phyloP scores from a whole-genome alignment of 2,888 invertebrate genomes.

The Melieria omissa region DNA sequence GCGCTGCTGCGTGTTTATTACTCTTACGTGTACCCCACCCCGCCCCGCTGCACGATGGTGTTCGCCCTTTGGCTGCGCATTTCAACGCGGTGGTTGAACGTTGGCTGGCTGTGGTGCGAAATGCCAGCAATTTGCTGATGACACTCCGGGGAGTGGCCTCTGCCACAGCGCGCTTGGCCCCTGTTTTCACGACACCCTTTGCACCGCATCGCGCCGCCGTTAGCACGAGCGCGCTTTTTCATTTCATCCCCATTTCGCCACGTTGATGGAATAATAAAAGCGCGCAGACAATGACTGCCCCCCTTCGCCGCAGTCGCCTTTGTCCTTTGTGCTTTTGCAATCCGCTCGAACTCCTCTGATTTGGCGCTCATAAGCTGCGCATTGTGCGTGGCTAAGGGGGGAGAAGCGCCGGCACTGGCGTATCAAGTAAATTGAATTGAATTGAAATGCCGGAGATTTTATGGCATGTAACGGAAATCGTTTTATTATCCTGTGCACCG shows the following conservation, averaged over 20 bases:
- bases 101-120: constrained; percentile 21
- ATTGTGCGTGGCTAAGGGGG: constrained; percentile 1
- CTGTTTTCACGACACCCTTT: not conserved
- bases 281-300: constrained; percentile 4
- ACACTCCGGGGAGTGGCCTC: constrained; percentile 57
- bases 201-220: not conserved
- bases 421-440: constrained; percentile 54
- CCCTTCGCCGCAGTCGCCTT: no score
- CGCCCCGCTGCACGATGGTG: not conserved
- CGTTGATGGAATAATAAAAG: constrained; percentile 61
- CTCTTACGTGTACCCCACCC: not conserved
- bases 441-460: constrained; percentile 61
- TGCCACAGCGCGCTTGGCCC: constrained; percentile 22
- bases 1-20: constrained; percentile 16
- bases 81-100: constrained; percentile 9
- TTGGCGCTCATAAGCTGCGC: constrained; percentile 45
- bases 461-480: constrained; percentile 62
- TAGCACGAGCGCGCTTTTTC: not conserved
- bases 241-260: not conserved
- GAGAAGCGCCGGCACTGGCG: not conserved
- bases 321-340: no score
- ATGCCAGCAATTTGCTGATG: constrained; percentile 58
- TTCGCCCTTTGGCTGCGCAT: constrained; percentile 11
- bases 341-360: not conserved
- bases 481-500: constrained; percentile 56